Evolutionary conservation across 2,113 vertebrate genomes (phyloP).

Genomic region (Apodemus speciosus): DNA sequence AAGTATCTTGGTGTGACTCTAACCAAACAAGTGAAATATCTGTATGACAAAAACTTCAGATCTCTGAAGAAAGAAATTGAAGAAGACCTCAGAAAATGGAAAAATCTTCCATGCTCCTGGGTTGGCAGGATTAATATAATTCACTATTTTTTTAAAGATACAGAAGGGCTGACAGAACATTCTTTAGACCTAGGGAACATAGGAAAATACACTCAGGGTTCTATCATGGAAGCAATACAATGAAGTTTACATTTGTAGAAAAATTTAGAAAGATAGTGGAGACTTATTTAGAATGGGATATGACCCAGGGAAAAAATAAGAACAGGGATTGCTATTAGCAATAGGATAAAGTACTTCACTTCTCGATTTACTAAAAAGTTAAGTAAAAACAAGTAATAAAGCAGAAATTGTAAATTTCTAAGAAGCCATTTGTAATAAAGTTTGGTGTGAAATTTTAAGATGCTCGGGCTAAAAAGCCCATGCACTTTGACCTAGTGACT

Average conservation of each 20-base stretch:
- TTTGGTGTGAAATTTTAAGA: conserved; percentile 18
- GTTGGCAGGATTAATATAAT: no score
- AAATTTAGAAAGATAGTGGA: not conserved
- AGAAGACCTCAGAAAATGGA: no score
- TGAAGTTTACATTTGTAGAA: conserved; percentile 6
- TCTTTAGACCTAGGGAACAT: not conserved
- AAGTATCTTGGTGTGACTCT: no score
- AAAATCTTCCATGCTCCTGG: no score
- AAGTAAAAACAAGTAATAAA: not conserved
- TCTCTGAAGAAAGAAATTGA: no score
- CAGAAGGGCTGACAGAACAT: not conserved
- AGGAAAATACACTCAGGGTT: not conserved
- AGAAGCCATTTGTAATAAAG: not conserved
- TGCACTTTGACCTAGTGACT: not conserved
- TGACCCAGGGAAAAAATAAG: not conserved
- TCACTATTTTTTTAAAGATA: no score
- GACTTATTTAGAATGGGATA: not conserved
- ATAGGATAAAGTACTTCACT: not conserved
- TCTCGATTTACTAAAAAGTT: not conserved
- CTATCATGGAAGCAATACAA: not conserved
- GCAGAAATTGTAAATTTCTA: conserved; percentile 9
- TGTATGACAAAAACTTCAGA: no score
- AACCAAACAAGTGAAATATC: no score
- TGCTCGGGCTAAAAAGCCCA: not conserved
- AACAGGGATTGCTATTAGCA: not conserved